Base-by-base conservation (phyloP, 1,140 invertebrate genomes). In the Samia ricini region DNA sequence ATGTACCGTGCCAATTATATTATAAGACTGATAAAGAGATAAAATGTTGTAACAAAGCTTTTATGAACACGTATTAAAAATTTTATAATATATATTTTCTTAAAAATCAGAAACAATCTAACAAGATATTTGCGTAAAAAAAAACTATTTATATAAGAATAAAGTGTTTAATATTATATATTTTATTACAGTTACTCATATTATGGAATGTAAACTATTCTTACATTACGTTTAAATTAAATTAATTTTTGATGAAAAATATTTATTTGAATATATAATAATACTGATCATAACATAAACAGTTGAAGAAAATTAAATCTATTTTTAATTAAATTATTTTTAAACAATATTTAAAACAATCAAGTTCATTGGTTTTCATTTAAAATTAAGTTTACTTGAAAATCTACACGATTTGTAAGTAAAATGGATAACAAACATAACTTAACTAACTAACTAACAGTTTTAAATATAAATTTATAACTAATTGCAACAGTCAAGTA, bases 281-380 rank as follows among this genome's bases (percentile, higher is more conserved):
- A 85, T 85, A 85, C 82, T 85, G 82, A 85, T 83, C 76, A 76
- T 68, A 72, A 66, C 62, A 68, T 42, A 52, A 54, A 59, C 29
- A 50, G 63, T 56, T 58, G 61, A 64, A 64, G 51, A 63, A 50
- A 42, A 15, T 42, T 12, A 12, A 42, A 42, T 15, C 12, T 42
- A 42, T 15, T 15, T 42, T 42, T 15, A 12, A 42, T 42, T 42
- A 42, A 42, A 42, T 42, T 42, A 42, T 42, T 12, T 42, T 42
- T 26, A 59, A 2, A 56, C 24, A 56, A 2, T 24, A 56, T 56
- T 18, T 21, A 55, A 12, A 29, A 18, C 29, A 52, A 52, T 12
- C 33, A 62, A 67, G 51, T 65, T 69, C 59, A 69, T 63, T 70
- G 67, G 70, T 72, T 66, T 49, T 51, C 21, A 20, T 20, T 20